Evolutionary conservation across 2,888 invertebrate species (phyloP).

Genomic region (Frankliniella fusca): DNA sequence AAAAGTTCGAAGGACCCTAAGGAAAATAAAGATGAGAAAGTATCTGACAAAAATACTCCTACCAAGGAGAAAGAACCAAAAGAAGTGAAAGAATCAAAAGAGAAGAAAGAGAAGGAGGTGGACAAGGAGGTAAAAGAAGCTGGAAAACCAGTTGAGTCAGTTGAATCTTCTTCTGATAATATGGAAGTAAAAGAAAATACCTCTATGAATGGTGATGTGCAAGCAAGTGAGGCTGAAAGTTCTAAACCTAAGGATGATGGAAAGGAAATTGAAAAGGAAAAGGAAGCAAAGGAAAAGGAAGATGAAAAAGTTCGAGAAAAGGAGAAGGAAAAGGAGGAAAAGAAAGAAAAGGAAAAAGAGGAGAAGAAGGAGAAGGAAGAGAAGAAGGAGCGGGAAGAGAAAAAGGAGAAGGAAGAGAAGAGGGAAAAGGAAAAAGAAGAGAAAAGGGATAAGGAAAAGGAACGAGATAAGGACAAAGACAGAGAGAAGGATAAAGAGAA

Average conservation of each 20-base stretch:
- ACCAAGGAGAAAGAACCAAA: not conserved
- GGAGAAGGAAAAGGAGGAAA: slow-evolving; percentile 31
- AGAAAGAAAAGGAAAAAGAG: slow-evolving; percentile 37
- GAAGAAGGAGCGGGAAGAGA: slow-evolving; percentile 34
- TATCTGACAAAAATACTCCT: not conserved
- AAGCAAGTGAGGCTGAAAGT: slow-evolving; percentile 26
- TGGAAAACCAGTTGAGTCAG: slow-evolving; percentile 26
- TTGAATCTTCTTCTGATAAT: slow-evolving; percentile 16
- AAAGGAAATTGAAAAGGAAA: slow-evolving; percentile 36
- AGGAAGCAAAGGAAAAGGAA: slow-evolving; percentile 33
- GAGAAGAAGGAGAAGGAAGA: slow-evolving; percentile 35
- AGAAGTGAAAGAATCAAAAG: slow-evolving; percentile 18
- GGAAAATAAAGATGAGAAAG: slow-evolving; percentile 31
- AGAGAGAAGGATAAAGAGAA: slow-evolving; percentile 33
- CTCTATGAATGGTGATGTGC: not conserved
- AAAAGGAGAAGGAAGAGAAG: slow-evolving; percentile 33
- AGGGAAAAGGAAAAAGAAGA: slow-evolving; percentile 32
- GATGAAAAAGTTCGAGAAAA: slow-evolving; percentile 30
- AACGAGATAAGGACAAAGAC: slow-evolving; percentile 30
- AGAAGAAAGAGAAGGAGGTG: slow-evolving; percentile 33
- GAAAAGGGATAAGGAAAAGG: slow-evolving; percentile 25
- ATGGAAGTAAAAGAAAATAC: not conserved
- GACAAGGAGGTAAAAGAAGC: slow-evolving; percentile 33
- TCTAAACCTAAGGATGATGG: slow-evolving; percentile 35
- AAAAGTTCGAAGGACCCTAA: slow-evolving; percentile 45